phyloP scores from a whole-genome alignment of 2,797 vertebrate genomes.

The Dendrocincla fuliginosa region DNA sequence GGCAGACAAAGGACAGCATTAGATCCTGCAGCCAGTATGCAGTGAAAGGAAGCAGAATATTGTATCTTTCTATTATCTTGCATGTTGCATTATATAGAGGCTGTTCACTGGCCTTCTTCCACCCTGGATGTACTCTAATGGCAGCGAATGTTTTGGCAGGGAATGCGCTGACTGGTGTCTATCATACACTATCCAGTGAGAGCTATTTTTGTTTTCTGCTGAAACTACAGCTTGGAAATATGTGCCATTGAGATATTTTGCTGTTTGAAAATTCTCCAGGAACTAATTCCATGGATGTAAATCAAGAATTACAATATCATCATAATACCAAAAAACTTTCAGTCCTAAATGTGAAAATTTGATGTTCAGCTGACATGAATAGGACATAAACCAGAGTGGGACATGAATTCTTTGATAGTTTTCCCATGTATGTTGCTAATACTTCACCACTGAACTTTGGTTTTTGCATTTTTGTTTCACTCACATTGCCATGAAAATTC shows the following conservation, averaged over 20 bases:
- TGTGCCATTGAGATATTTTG: background rate
- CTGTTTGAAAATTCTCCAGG: conserved; percentile 17
- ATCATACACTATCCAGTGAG: background rate
- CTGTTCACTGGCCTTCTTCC: background rate
- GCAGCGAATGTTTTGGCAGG: background rate
- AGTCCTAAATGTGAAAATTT: background rate
- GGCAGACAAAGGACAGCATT: background rate
- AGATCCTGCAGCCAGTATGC: background rate
- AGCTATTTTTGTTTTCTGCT: conserved; percentile 1
- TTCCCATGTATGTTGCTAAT: background rate
- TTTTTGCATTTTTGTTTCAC: background rate
- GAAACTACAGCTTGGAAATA: conserved; percentile 6
- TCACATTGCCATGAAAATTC: background rate
- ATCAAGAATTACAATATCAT: conserved; percentile 7
- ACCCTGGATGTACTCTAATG: background rate
- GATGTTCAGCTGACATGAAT: background rate
- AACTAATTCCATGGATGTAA: conserved; percentile 2
- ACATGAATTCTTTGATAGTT: background rate
- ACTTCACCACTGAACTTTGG: background rate
- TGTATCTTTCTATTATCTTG: background rate
- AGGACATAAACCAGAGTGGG: background rate
- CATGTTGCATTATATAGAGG: background rate
- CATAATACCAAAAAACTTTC: background rate
- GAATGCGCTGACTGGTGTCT: background rate
- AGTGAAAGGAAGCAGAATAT: background rate